Conservation (phyloP, 1,140 invertebrate genomes). For the Neodiprion lecontei region DNA sequence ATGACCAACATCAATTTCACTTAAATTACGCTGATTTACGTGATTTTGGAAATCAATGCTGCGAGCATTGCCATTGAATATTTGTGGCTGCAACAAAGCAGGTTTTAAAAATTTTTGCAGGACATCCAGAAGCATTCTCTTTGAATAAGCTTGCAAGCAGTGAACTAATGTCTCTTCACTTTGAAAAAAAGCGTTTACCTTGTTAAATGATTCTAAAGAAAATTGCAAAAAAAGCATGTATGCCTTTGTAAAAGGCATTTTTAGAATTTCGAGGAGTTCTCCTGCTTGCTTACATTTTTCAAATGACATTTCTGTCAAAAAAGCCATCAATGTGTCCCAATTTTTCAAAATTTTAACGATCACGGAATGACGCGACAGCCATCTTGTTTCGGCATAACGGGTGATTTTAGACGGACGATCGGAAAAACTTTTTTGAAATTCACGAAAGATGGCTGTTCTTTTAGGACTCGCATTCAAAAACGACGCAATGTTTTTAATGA, state of each 20-base stretch:
- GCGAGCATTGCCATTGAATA: no score
- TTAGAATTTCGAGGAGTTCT: constrained; percentile 15
- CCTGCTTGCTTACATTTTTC: background rate
- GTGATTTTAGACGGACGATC: background rate
- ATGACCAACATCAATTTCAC: no score
- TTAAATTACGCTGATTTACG: no score
- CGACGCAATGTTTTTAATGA: background rate
- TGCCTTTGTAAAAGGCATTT: background rate
- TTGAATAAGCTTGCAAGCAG: constrained; percentile 18
- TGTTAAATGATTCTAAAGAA: no score
- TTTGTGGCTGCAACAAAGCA: no score
- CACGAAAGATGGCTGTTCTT: constrained; percentile 10
- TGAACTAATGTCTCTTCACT: constrained; percentile 14
- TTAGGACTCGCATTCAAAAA: constrained; percentile 8
- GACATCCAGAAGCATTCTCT: constrained; percentile 16
- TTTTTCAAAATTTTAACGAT: constrained; percentile 1
- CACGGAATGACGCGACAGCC: background rate
- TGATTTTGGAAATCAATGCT: no score
- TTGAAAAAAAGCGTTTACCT: no score
- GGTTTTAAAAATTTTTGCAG: background rate
- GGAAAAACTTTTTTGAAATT: background rate
- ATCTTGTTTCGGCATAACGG: constrained; percentile 5
- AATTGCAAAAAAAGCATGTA: no score
- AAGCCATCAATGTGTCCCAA: constrained; percentile 9
- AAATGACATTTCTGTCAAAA: background rate